Evolutionary conservation across 2,113 vertebrate species (phyloP).

Genomic region (Entomyzon cyanotis): DNA sequence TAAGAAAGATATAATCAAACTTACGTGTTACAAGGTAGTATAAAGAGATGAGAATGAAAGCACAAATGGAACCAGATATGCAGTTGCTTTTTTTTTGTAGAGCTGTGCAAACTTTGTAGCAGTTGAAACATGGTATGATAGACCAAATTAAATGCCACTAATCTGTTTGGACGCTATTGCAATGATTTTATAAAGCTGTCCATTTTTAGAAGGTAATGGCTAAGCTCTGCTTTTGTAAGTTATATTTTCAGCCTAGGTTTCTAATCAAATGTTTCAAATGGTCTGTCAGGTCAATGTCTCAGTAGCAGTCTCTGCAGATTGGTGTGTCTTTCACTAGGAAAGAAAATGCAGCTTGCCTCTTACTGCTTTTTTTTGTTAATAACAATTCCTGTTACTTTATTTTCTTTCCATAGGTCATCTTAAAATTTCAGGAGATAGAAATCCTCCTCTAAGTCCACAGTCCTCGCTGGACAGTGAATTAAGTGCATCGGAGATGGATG

Average conservation of each 20-base stretch:
- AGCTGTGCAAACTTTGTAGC: not conserved
- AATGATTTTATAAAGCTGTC: not conserved
- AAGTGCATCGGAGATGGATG: conserved; percentile 98
- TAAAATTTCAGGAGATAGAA: conserved; percentile 86
- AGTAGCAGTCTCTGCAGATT: not conserved
- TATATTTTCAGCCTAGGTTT: not conserved
- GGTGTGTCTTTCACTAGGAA: not conserved
- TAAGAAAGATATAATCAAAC: not conserved
- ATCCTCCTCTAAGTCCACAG: conserved; percentile 90
- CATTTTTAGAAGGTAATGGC: not conserved
- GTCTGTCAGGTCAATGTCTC: not conserved
- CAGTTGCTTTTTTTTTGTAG: not conserved
- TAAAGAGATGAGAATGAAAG: not conserved
- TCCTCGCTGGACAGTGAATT: conserved; percentile 97
- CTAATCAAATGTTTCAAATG: not conserved
- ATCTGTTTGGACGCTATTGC: not conserved
- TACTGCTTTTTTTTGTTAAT: not conserved
- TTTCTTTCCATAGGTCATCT: conserved; percentile 80
- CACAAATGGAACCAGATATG: not conserved
- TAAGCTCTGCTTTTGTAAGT: not conserved
- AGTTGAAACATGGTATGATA: not conserved
- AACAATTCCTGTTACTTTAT: not conserved
- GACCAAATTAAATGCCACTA: not conserved
- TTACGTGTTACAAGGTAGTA: accelerated
- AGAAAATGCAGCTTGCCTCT: not conserved